Evolutionary conservation across 2,113 vertebrate genomes (phyloP).

Genomic region (Turdus rufiventris): DNA sequence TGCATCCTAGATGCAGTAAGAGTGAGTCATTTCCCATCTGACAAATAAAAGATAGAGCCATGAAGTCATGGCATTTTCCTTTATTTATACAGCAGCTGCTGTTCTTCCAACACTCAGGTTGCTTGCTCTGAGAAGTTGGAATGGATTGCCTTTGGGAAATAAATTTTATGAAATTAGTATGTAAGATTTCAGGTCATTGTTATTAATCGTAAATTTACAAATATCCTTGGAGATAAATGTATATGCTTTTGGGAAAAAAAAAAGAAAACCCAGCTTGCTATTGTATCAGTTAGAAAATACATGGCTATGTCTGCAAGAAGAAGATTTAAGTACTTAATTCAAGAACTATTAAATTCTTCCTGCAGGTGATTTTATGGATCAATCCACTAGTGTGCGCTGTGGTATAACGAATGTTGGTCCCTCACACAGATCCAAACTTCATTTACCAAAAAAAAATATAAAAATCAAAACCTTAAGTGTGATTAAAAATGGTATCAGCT

Average conservation of each 20-base stretch:
- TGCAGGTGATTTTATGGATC: neutral
- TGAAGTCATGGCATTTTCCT: conserved; percentile 29
- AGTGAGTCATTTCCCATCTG: conserved; percentile 5
- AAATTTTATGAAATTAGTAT: conserved; percentile 16
- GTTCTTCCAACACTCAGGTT: neutral
- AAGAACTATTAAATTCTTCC: neutral
- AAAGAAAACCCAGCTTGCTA: neutral
- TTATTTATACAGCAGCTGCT: conserved; percentile 33
- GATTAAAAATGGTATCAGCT: conserved; percentile 43
- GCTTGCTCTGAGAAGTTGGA: neutral
- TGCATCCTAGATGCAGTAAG: neutral
- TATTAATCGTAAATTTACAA: conserved; percentile 54
- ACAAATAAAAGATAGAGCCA: conserved; percentile 29
- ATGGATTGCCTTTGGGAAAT: conserved; percentile 55
- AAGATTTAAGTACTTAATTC: conserved; percentile 38
- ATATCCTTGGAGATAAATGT: conserved; percentile 20
- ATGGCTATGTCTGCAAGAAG: neutral
- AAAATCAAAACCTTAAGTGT: neutral
- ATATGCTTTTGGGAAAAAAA: neutral
- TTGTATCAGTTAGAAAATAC: conserved; percentile 9
- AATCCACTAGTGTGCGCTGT: conserved; percentile 77
- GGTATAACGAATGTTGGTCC: conserved; percentile 61
- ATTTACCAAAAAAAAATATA: neutral
- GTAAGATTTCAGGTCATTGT: conserved; percentile 32
- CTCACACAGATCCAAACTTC: neutral